Evolutionary conservation across 2,113 vertebrate species (phyloP).

Genomic region (Puma concolor): DNA sequence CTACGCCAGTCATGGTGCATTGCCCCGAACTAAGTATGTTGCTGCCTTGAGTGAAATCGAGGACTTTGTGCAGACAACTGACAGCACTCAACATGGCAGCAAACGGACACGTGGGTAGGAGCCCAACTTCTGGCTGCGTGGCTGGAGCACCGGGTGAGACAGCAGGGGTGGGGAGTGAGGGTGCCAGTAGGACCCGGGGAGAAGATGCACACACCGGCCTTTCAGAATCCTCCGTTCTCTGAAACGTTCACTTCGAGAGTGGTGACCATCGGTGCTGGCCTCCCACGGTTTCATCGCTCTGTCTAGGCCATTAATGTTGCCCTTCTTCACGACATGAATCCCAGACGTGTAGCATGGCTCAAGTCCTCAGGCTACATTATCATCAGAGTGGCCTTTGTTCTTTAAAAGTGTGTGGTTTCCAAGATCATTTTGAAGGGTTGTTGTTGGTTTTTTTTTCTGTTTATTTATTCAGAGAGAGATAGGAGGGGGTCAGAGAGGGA

Average conservation of each 20-base stretch:
- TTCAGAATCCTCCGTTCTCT: not conserved
- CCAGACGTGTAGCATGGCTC: not conserved
- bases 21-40: not conserved
- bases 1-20: no score
- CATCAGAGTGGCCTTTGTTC: not conserved
- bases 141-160: not conserved
- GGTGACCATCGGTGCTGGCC: not conserved
- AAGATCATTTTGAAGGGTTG: not conserved
- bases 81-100: rapidly evolving
- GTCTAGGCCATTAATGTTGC: not conserved
- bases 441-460: no score
- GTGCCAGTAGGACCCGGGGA: not conserved
- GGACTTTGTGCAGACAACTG: not conserved
- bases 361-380: rapidly evolving
- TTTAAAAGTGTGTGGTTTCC: not conserved
- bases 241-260: not conserved
- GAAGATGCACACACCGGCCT: not conserved
- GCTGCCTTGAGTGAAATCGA: not conserved
- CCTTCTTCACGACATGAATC: not conserved
- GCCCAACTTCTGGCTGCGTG: rapidly evolving
- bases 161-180: rapidly evolving
- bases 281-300: not conserved
- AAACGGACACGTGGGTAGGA: not conserved
- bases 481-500: no score
- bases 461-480: no score